phyloP scores from a whole-genome alignment of 2,888 invertebrate species.

The Neoaliturus tenellus region DNA sequence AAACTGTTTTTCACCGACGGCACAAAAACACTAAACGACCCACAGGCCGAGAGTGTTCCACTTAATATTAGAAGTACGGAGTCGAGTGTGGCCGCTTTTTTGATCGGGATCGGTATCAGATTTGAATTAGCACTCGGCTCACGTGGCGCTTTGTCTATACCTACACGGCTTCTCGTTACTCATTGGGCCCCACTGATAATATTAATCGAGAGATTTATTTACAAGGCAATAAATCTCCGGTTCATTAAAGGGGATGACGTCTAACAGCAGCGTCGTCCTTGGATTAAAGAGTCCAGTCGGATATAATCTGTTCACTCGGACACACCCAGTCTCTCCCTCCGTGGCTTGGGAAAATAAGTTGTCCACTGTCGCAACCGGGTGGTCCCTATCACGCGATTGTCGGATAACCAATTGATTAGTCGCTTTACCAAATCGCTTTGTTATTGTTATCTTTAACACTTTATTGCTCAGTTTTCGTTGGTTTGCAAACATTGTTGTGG shows the following conservation, averaged over 20 bases:
- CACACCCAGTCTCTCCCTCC: background rate
- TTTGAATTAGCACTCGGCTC: constrained; percentile 11
- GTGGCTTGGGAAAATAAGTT: constrained; percentile 11
- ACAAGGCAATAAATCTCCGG: constrained; percentile 33
- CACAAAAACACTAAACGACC: constrained; percentile 11
- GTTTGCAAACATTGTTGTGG: no score
- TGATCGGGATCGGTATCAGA: constrained; percentile 13
- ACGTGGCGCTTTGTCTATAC: background rate
- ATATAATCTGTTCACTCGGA: background rate
- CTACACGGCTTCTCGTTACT: background rate
- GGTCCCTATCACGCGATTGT: background rate
- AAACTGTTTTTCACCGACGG: background rate
- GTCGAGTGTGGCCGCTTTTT: constrained; percentile 36
- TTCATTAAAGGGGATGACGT: constrained; percentile 44
- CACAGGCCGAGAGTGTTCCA: background rate
- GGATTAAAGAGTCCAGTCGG: background rate
- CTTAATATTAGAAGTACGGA: background rate
- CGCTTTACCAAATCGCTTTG: background rate
- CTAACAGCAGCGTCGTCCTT: background rate
- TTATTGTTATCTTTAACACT: background rate
- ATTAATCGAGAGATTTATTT: constrained; percentile 45
- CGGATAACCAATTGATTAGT: background rate
- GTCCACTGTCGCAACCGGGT: background rate
- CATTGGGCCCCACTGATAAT: constrained; percentile 6
- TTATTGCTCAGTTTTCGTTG: background rate